Evolutionary conservation across 2,113 vertebrate species (phyloP).

Genomic region (Daphoenositta chrysoptera): DNA sequence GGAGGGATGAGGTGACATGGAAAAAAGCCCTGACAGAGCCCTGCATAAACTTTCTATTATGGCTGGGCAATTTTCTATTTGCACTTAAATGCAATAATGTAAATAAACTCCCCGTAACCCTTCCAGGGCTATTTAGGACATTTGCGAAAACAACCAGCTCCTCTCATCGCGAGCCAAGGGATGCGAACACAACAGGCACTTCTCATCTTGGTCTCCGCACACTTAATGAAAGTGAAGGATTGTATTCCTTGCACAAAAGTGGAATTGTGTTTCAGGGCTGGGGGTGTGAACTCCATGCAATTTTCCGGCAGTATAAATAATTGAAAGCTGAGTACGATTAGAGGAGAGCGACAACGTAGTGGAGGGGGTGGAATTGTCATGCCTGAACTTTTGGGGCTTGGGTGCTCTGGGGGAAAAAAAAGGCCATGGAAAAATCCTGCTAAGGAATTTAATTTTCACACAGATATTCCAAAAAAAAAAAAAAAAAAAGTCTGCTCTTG

Average conservation of each 20-base stretch:
- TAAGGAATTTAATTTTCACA: background rate
- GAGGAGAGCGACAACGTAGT: background rate
- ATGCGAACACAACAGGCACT: constrained; percentile 61
- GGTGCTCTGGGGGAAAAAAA: background rate
- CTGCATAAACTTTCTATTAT: constrained; percentile 37
- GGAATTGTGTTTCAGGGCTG: constrained; percentile 40
- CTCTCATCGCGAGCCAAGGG: constrained; percentile 56
- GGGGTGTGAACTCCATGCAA: constrained; percentile 23
- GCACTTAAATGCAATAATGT: constrained; percentile 62
- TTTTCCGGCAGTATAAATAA: constrained; percentile 62
- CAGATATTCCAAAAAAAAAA: background rate
- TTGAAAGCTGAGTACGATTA: constrained; percentile 14
- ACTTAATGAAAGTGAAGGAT: constrained; percentile 67
- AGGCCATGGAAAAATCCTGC: background rate
- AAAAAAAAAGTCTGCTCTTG: background rate
- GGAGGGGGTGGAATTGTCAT: background rate
- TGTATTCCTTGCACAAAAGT: constrained; percentile 52
- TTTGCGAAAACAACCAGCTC: constrained; percentile 40
- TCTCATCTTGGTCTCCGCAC: constrained; percentile 42
- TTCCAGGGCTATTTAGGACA: constrained; percentile 36
- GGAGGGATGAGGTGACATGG: constrained; percentile 2
- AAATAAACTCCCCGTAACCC: constrained; percentile 63
- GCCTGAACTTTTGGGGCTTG: background rate
- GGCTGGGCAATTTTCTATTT: constrained; percentile 43
- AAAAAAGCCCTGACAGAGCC: constrained; percentile 39